Base-by-base conservation (phyloP, 35 echinoderm and acorn worm species). In the Lytechinus variegatus region DNA sequence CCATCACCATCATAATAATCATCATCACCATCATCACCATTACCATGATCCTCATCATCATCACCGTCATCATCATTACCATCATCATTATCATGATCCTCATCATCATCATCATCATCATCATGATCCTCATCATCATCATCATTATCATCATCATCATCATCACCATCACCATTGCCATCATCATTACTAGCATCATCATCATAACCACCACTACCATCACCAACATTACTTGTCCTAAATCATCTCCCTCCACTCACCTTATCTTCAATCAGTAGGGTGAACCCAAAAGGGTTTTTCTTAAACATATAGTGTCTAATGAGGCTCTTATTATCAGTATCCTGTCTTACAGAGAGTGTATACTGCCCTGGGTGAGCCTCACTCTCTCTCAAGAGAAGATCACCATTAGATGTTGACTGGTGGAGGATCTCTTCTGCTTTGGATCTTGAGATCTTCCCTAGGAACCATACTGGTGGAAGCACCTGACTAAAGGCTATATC, bases 231-330 rank as follows among this genome's bases (percentile, higher is more conserved):
- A 11, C 56, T 58, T 58, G 56, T 58, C 88, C 52, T 16, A 51
- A 28, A 2, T 52, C 29, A 16, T 19, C 88, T 52, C 29, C 16
- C 88, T 52, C 10, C 33, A 90, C 92, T 28, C 55, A 96, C 95
- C 95, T 96, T 71, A n/a, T 96, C 92, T 87, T 96, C 95, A 94
- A 96, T 96, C n/a, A 94, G 90, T 10, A 96, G 53, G 9, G 54
- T 28, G 16, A 86, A 96, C 4, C 71, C 71, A 94, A 94, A 29
- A 7, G 61, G 91, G 16, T 96, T 33, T 27, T 87, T 96, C 66
- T 86, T 86, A 55, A 96, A 86, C 55, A 92, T 61, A 52, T 96
- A 96, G 94, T 96, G 95, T 27, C 95, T 51, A 9, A 96, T 86
- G n/a, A 94, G 66, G 53, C 86, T 87, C 71, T 88, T 94, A 16